Evolutionary conservation across 2,888 invertebrate species (phyloP).

Genomic region (Drosophila vallismaia): DNA sequence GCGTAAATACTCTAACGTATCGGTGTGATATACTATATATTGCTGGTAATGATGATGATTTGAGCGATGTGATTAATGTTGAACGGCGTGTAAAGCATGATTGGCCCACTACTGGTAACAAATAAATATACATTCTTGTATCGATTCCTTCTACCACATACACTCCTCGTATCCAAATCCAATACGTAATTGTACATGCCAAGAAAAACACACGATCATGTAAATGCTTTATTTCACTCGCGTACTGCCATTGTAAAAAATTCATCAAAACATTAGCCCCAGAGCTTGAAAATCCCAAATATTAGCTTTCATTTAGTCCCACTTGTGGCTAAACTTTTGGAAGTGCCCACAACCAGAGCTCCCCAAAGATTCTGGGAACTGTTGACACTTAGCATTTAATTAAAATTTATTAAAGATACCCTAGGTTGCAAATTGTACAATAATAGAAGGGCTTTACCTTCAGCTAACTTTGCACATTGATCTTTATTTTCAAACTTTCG

Average conservation of each 20-base stretch:
- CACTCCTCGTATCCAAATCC: conserved; percentile 48
- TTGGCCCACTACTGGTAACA: conserved; percentile 84
- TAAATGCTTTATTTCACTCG: conserved; percentile 37
- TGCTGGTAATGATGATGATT: conserved; percentile 59
- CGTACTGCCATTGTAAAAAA: conserved; percentile 39
- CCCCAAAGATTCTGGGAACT: background rate
- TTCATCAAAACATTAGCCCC: conserved; percentile 34
- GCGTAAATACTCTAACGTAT: conserved; percentile 20
- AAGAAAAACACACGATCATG: conserved; percentile 31
- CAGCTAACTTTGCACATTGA: background rate
- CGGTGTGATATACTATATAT: conserved; percentile 10
- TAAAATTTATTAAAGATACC: background rate
- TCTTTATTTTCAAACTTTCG: conserved; percentile 2
- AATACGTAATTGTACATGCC: conserved; percentile 41
- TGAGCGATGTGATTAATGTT: conserved; percentile 77
- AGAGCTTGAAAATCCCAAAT: conserved; percentile 6
- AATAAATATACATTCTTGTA: conserved; percentile 43
- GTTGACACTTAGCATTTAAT: background rate
- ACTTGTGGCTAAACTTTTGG: conserved; percentile 13
- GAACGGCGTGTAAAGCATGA: conserved; percentile 82
- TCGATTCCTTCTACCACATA: conserved; percentile 46
- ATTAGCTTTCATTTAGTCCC: conserved; percentile 8
- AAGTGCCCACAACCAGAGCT: background rate
- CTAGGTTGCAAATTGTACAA: background rate
- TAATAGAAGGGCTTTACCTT: background rate